Evolutionary conservation across 2,113 vertebrate species (phyloP), one percentile per base, ranked within the genome.

Genomic region (Morone chrysops): DNA sequence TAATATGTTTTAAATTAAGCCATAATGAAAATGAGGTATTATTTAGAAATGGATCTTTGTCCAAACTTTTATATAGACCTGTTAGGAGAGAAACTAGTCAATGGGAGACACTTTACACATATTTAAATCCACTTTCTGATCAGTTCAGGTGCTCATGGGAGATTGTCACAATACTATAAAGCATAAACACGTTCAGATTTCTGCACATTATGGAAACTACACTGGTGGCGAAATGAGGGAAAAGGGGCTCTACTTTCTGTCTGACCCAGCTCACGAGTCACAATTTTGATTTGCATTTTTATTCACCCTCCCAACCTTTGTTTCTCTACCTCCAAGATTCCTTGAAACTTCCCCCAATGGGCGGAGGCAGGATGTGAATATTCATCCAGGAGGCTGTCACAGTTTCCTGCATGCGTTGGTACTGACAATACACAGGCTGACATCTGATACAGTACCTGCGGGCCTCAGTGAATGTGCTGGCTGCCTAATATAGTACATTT

Each of bases 1-100:
- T 61, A n/a, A 63, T 45, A 20, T 36, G 20, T 83, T 90, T 89
- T 85, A 70, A 80, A 72, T 50, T 48, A 94, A 92, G 91, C 90
- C 91, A 93, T 92, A 85, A 77, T 8, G 56, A 87, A 20, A 56
- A 70, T 54, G 22, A 73, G 16, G 68, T 78, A 4, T 78, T 70
- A 67, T 61, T 62, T 53, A 71, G 43, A 62, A 17, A 38, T 51
- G 40, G 47, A 69, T 22, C 10, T n/a, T 3, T 22, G 13, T 80
- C 38, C 20, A 76, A 13, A 18, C 54, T 48, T 73, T 43, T 43
- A 7, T 41, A 48, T 0, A 65, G 41, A 56, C 50, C n/a, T 31
- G 12, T 76, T 9, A n/a, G 31, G 20, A 31, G 40, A 20, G 11
- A 38, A 57, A 67, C 14, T 22, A 9, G 20, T 56, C 51, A n/a